These are phyloP conservation scores for Ctenopoma multispine DNA, from an alignment of 2,797 vertebrate species.

Conservation along the genomic window DNA sequence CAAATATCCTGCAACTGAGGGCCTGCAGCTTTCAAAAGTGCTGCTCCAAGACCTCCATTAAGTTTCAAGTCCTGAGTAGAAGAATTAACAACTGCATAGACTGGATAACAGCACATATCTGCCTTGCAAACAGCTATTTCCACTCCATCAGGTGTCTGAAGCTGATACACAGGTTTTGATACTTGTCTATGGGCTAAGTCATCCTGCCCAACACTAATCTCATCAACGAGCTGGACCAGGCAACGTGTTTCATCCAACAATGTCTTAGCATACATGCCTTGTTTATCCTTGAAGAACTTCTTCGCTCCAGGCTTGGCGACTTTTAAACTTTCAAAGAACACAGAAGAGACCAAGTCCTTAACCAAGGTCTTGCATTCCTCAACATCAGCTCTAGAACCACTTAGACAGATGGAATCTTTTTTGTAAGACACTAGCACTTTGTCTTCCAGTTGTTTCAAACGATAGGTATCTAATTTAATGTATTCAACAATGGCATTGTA, in stretches of 20 bases:
- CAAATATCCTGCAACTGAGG: constrained; percentile 84
- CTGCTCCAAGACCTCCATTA: constrained; percentile 75
- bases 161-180: constrained; percentile 33
- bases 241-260: constrained; percentile 74
- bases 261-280: constrained; percentile 51
- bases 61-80: constrained; percentile 78
- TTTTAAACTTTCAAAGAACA: constrained; percentile 66
- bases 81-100: constrained; percentile 86
- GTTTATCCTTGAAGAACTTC: constrained; percentile 82
- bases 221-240: constrained; percentile 82
- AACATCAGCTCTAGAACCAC: constrained; percentile 82
- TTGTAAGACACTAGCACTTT: constrained; percentile 69
- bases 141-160: constrained; percentile 75
- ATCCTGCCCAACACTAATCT: background rate
- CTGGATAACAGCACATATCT: constrained; percentile 82
- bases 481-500: constrained; percentile 73
- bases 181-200: background rate
- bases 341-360: constrained; percentile 61
- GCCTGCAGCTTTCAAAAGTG: constrained; percentile 84
- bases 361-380: constrained; percentile 47
- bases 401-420: constrained; percentile 79
- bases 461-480: constrained; percentile 69
- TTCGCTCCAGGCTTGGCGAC: constrained; percentile 83
- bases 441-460: constrained; percentile 51
- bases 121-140: constrained; percentile 80